Conservation (phyloP, 2,888 invertebrate genomes). For the Coleophora deauratella region DNA sequence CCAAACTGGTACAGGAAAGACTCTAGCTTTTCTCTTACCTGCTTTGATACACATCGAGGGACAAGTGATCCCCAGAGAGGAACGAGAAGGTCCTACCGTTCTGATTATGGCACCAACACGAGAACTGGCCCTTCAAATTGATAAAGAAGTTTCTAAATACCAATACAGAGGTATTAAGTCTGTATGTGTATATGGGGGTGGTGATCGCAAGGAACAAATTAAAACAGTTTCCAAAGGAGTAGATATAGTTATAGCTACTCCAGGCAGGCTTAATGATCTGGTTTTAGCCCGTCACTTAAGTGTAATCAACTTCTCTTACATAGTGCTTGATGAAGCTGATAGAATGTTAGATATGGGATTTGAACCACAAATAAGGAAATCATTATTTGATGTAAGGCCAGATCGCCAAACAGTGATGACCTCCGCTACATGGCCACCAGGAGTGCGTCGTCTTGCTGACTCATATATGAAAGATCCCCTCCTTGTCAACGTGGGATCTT, state of each 20-base stretch:
- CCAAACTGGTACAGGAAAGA: conserved; percentile 96
- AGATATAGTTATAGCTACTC: conserved; percentile 96
- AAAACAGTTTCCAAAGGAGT: conserved; percentile 82
- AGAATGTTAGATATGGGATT: conserved; percentile 92
- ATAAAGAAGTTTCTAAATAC: conserved; percentile 92
- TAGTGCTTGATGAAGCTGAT: conserved; percentile 94
- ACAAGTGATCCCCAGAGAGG: conserved; percentile 81
- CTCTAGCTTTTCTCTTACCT: conserved; percentile 92
- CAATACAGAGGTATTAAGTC: conserved; percentile 89
- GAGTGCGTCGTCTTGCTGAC: conserved; percentile 87
- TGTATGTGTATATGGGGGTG: conserved; percentile 96
- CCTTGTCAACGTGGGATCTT: conserved; percentile 90
- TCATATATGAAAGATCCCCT: conserved; percentile 92
- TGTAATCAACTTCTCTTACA: conserved; percentile 85
- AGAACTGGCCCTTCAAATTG: conserved; percentile 94
- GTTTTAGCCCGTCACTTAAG: conserved; percentile 81
- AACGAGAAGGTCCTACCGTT: conserved; percentile 88
- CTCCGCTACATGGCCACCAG: conserved; percentile 95
- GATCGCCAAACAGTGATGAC: conserved; percentile 97
- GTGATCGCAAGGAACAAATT: conserved; percentile 85
- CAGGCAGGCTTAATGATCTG: conserved; percentile 94
- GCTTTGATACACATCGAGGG: conserved; percentile 94
- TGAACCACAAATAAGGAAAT: conserved; percentile 89
- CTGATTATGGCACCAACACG: conserved; percentile 93
- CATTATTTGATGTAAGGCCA: conserved; percentile 85